phyloP scores from a whole-genome alignment of 2,797 vertebrate species.

The Bothrops alternatus region DNA sequence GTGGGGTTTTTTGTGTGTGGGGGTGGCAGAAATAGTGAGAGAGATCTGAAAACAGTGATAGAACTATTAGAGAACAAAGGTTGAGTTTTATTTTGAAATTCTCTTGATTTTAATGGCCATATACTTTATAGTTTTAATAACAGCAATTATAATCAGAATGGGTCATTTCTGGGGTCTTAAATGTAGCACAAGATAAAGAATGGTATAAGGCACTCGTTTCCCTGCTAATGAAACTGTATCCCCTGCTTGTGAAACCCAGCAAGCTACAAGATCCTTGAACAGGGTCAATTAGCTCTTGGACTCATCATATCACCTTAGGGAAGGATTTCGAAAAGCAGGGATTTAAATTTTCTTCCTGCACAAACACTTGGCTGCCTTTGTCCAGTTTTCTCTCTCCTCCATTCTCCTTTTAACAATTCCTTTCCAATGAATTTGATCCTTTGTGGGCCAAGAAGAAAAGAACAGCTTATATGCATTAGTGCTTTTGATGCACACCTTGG shows the following conservation, averaged over 20 bases:
- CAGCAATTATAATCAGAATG: neutral
- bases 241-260: slow-evolving; percentile 20
- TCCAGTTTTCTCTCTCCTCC: neutral
- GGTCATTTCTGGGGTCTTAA: slow-evolving; percentile 9
- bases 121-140: slow-evolving; percentile 29
- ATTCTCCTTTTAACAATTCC: neutral
- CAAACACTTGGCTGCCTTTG: neutral
- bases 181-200: slow-evolving; percentile 9
- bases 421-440: neutral
- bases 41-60: neutral
- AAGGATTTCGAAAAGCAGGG: slow-evolving; percentile 11
- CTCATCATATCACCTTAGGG: neutral
- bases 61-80: neutral
- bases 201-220: neutral
- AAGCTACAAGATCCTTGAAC: slow-evolving; percentile 5
- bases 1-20: neutral
- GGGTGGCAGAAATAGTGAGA: neutral
- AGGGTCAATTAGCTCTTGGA: slow-evolving; percentile 13
- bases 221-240: slow-evolving; percentile 13
- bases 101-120: slow-evolving; percentile 11
- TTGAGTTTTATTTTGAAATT: neutral
- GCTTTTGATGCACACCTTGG: neutral
- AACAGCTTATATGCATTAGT: neutral
- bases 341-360: slow-evolving; percentile 9
- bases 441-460: neutral